Percentiles rank a stretch among this genome's conserved stretches.
Evolutionary conservation across 2,797 vertebrate species (phyloP).

Genomic region (Phoeniculus purpureus): DNA sequence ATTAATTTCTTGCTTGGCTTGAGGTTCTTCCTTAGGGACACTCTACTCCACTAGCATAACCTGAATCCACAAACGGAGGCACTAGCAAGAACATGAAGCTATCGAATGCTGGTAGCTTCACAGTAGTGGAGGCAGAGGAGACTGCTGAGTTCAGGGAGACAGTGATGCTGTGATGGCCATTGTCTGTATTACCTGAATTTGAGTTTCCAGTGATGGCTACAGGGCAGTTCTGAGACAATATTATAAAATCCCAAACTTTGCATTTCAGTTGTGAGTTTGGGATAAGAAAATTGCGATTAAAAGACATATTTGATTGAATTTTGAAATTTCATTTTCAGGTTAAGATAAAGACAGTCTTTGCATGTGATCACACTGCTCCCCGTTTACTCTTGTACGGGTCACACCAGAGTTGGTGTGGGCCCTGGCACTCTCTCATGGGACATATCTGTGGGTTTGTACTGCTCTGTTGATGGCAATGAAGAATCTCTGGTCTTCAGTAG

Average conservation of each 20-base stretch:
- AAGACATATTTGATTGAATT: background rate
- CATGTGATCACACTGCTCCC: background rate
- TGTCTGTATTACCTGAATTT: background rate
- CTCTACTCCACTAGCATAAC: background rate
- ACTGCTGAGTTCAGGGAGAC: rapidly evolving
- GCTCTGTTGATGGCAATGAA: background rate
- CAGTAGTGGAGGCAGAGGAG: background rate
- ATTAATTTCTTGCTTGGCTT: background rate
- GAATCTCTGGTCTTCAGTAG: background rate
- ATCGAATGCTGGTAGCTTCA: background rate
- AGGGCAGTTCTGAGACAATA: background rate
- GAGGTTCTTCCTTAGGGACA: background rate
- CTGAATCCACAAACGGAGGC: background rate
- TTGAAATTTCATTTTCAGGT: background rate
- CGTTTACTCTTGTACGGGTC: background rate
- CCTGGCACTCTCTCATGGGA: background rate
- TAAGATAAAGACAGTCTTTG: background rate
- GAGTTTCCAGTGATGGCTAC: background rate
- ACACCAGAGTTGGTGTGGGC: background rate
- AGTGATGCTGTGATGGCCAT: background rate
- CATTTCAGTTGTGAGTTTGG: background rate
- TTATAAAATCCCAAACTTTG: background rate
- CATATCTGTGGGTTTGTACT: background rate
- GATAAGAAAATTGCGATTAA: background rate
- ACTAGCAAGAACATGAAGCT: background rate